phyloP scores from a whole-genome alignment of 37 sponge, comb jelly and placozoan species.

The Theonella swinhoei region DNA sequence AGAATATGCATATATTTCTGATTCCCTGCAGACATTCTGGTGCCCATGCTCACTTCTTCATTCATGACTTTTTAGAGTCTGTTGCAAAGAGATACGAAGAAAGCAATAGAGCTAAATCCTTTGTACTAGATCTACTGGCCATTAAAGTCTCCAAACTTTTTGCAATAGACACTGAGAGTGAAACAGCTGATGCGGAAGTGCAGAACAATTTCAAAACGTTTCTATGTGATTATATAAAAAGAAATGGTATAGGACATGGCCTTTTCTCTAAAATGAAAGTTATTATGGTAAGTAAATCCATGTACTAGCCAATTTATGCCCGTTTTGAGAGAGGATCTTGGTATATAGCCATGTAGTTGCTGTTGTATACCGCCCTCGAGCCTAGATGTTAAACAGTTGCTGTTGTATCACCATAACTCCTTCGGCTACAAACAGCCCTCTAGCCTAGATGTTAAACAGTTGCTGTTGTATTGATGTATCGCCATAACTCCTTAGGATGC shows the following conservation, averaged over 20 bases:
- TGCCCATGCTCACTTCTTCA: slow-evolving; percentile 23
- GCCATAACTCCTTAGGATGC: too few species aligned
- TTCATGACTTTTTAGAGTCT: slow-evolving; percentile 35
- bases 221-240: slow-evolving; percentile 19
- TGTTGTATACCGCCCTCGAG: too few species aligned
- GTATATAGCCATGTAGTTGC: too few species aligned
- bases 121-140: slow-evolving; percentile 51
- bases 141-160: slow-evolving; percentile 40
- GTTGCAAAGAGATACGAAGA: slow-evolving; percentile 29
- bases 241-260: slow-evolving; percentile 18
- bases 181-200: slow-evolving; percentile 10
- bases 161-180: background rate
- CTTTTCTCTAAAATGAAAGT: slow-evolving; percentile 11
- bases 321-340: too few species aligned
- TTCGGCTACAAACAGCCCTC: too few species aligned
- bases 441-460: too few species aligned
- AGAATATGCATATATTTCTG: background rate
- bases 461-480: too few species aligned
- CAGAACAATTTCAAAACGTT: slow-evolving; percentile 9
- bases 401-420: too few species aligned
- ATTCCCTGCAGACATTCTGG: slow-evolving; percentile 3
- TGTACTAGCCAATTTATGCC: too few species aligned
- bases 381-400: too few species aligned
- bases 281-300: slow-evolving; percentile 8
- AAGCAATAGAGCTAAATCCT: slow-evolving; percentile 6